Evolutionary conservation across 2,797 vertebrate genomes (phyloP), one percentile per base, ranked within the genome.

Genomic region (Orientallactaga sibirica): DNA sequence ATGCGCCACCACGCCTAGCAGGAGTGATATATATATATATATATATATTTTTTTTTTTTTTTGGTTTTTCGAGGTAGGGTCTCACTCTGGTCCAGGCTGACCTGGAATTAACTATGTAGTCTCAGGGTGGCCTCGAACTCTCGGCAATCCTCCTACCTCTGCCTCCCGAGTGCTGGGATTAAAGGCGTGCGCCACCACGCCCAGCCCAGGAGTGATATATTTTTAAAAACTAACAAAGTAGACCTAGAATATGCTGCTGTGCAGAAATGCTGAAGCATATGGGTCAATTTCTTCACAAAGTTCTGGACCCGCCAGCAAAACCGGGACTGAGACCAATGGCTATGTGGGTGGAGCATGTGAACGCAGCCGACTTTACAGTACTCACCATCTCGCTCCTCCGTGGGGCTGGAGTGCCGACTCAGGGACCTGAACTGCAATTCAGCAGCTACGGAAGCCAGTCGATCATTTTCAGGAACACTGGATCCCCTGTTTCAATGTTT

Each of bases 331-430:
- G 48, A 68, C 4, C 1, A 10, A 24, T 0, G 11, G 68, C 0
- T 1, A 5, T 22, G 52, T 74, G 1, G 3, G 4, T 16, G 0
- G 14, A 6, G 8, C 1, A 16, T 0, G 8, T 10, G 8, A 1
- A 16, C 0, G 11, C 18, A 19, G 86, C 0, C 0, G 18, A 7
- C n/a, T 5, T 22, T 27, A n/a, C 84, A 76, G 86, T 86, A 98
- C 97, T 97, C 94, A 99, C 99, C 99, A 93, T 99, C 99, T 96
- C 99, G 97, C 92, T 99, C 99, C 96, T 99, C 99, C 0, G 99
- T 99, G 91, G 99, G 99, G 96, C 99, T 99, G 71, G 99, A 99
- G 98, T 99, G 99, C 58, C 99, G 99, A 94, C 99, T 99, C 94
- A 99, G 98, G 62, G 99, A 99, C 98, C 99, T 99, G 97, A 99